Conservation (phyloP, 2,888 invertebrate species). For the Omphaloscelis lunosa region DNA sequence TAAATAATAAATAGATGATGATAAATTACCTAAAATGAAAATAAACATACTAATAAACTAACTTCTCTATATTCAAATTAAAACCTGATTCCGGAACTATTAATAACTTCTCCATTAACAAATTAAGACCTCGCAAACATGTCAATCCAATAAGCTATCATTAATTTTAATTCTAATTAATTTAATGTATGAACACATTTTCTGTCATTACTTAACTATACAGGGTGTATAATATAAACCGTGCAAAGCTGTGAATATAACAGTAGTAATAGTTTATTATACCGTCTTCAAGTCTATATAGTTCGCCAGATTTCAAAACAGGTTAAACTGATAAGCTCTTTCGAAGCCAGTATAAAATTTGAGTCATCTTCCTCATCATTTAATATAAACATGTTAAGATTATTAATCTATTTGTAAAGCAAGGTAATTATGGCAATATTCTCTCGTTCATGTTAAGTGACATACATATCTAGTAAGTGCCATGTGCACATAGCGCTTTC, state of each 20-base stretch:
- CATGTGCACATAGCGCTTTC: neutral
- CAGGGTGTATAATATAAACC: neutral
- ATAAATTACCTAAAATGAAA: neutral
- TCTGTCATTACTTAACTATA: slow-evolving; percentile 33
- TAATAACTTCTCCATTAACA: slow-evolving; percentile 25
- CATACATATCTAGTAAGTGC: too few species aligned
- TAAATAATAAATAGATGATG: neutral
- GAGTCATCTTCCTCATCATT: neutral
- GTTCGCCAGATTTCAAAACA: neutral
- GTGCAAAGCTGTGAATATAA: neutral
- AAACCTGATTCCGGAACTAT: slow-evolving; percentile 3
- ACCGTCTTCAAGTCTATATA: too few species aligned
- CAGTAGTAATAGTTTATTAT: too few species aligned
- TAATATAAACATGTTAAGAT: too few species aligned
- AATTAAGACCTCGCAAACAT: slow-evolving; percentile 24
- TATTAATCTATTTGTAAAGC: neutral
- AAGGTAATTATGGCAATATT: neutral
- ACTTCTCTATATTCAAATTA: neutral
- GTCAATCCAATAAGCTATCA: slow-evolving; percentile 14
- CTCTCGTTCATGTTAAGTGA: neutral
- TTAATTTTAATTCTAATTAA: slow-evolving; percentile 35
- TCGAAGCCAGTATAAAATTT: neutral
- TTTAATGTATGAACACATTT: slow-evolving; percentile 29
- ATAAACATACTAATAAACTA: too few species aligned
- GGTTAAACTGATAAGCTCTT: too few species aligned